Evolutionary conservation across 2,113 vertebrate genomes (phyloP), one percentile per base, ranked within the genome.

Genomic region (Gymnocephalus cernua): DNA sequence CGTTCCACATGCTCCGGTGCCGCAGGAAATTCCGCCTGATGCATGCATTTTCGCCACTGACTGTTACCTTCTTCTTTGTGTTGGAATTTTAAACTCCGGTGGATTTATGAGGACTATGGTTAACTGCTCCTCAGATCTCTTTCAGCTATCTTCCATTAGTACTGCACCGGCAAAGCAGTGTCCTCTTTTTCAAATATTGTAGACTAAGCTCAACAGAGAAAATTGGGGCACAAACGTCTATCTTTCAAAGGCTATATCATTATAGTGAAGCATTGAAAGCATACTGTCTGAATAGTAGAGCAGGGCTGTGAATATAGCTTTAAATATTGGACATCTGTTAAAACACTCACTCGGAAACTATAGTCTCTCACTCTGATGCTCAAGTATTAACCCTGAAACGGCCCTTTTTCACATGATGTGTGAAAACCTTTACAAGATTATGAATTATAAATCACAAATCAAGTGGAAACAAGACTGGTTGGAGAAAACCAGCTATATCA

Each of bases 121-220:
- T 35, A 7, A 35, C 35, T 35, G 7, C 35, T 35, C 7, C 6
- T 8, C 7, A 35, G 35, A 35, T 35, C 35, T 35, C 32, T 45
- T 58, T 69, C 27, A 59, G 53, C 69, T 48, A 4, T 18, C 38
- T 56, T 53, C 75, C 38, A 86, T 72, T 83, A 83, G 66, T 13
- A 6, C 70, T 57, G 44, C 67, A 59, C 53, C 15, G 6, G 44
- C 7, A 50, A 53, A 57, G 21, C 47, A 69, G 18, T 27, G 12
- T 64, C 10, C 7, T 23, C 12, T 27, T 65, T 48, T 64, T 7
- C 32, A 74, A 48, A 66, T n/a, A 51, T 6, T 12, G 16, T 12
- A 69, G 41, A 48, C 48, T 23, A 51, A 45, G 6, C 71, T 48
- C 21, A 21, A 71, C 61, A 71, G 53, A 56, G 19, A 61, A 80